A percentile compares a stretch with the other conserved stretches of the same genome.
phyloP scores from a whole-genome alignment of 2,888 invertebrate genomes.

The Coleophora flavipennella region DNA sequence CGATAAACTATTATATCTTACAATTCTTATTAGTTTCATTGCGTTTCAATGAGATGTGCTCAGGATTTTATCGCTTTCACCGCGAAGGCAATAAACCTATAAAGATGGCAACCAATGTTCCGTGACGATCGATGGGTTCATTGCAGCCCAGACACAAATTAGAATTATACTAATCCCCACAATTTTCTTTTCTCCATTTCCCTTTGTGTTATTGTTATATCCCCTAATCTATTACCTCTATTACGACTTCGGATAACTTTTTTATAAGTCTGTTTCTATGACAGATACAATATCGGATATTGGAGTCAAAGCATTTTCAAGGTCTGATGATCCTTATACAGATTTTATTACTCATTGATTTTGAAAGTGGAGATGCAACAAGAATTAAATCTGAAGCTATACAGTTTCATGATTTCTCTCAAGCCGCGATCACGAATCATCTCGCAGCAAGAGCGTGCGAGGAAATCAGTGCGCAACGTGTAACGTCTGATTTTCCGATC shows the following conservation, averaged over 20 bases:
- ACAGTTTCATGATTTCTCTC: conserved; percentile 57
- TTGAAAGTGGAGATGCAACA: conserved; percentile 1
- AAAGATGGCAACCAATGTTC: conserved; percentile 26
- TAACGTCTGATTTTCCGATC: conserved; percentile 53
- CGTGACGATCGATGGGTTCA: conserved; percentile 40
- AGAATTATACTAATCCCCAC: conserved; percentile 26
- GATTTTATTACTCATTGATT: too few relatives aligned
- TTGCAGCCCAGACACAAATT: conserved; percentile 32
- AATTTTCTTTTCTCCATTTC: conserved; percentile 15
- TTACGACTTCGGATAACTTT: conserved; percentile 5
- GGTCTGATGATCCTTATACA: not conserved
- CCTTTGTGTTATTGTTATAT: conserved; percentile 17
- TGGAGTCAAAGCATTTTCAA: too few relatives aligned
- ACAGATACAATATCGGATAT: too few relatives aligned
- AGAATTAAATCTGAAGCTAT: conserved; percentile 23
- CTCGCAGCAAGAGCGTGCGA: conserved; percentile 47
- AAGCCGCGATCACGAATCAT: conserved; percentile 46
- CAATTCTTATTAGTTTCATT: too few relatives aligned
- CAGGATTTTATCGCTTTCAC: conserved; percentile 3
- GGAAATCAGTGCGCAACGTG: conserved; percentile 67
- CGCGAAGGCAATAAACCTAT: conserved; percentile 16
- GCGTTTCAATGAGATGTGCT: too few relatives aligned
- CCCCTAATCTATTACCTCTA: conserved; percentile 1
- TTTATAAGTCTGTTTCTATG: too few relatives aligned
- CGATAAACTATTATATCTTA: too few relatives aligned